Evolutionary conservation across 2,888 invertebrate genomes (phyloP).

Genomic region (Lamellibrachia columna): DNA sequence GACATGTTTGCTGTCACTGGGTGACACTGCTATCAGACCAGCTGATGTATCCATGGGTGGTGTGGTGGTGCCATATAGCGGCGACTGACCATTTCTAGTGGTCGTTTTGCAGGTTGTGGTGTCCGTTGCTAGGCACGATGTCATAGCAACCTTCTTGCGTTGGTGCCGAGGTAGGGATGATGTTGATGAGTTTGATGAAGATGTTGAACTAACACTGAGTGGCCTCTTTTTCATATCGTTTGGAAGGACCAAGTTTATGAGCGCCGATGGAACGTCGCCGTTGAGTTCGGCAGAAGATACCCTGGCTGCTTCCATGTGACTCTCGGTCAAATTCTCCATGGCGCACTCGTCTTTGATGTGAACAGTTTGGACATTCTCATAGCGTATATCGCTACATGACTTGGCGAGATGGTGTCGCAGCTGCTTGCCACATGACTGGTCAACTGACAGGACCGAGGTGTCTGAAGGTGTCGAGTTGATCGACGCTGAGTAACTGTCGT

Average conservation of each 20-base stretch:
- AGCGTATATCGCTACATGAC: not conserved
- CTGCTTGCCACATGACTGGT: constrained; percentile 24
- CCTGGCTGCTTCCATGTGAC: not conserved
- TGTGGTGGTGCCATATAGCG: not conserved
- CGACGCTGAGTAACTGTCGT: constrained; percentile 31
- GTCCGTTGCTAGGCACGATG: not conserved
- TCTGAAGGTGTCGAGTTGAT: constrained; percentile 18
- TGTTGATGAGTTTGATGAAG: constrained; percentile 60
- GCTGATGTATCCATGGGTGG: not conserved
- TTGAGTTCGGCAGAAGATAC: not conserved
- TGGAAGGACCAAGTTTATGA: constrained; percentile 6
- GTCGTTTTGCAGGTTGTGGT: not conserved
- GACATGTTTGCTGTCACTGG: not conserved
- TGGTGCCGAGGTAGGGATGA: constrained; percentile 55
- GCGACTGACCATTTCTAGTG: not conserved
- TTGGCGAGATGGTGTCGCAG: not conserved
- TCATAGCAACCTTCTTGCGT: constrained; percentile 44
- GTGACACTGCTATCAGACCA: constrained; percentile 13
- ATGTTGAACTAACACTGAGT: constrained; percentile 63
- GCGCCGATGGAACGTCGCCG: not conserved
- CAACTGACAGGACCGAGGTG: constrained; percentile 7
- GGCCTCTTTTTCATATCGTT: constrained; percentile 59
- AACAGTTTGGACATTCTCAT: not conserved
- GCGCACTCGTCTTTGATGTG: not conserved
- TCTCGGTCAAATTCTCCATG: not conserved